Percentiles rank a stretch among this genome's conserved stretches.
phyloP scores from a whole-genome alignment of 2,113 vertebrate genomes.

The Nyctereutes procyonoides region DNA sequence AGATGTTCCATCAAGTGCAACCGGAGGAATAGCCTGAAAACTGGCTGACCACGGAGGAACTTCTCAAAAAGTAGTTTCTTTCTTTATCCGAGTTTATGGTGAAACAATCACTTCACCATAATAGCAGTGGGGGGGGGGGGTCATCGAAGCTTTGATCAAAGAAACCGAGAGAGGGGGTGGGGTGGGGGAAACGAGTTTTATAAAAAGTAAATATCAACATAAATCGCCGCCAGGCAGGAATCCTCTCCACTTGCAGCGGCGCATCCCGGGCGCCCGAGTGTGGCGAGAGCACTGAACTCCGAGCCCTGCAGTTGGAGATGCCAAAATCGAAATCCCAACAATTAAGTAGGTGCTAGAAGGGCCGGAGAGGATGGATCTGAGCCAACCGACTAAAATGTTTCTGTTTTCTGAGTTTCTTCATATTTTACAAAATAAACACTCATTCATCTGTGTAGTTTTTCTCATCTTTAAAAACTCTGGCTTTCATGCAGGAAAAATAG shows the following conservation, averaged over 20 bases:
- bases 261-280: background rate
- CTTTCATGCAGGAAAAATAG: slow-evolving; percentile 23
- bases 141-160: background rate
- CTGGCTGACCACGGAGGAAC: background rate
- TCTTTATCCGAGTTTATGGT: background rate
- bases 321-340: background rate
- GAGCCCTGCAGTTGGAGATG: background rate
- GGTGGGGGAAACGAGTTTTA: background rate
- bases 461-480: background rate
- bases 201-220: background rate
- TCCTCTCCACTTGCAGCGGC: background rate
- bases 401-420: background rate
- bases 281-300: background rate
- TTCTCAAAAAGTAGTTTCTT: slow-evolving; percentile 28
- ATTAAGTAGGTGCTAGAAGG: background rate
- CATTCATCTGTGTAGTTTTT: background rate
- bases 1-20: background rate
- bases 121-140: background rate
- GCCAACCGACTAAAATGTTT: background rate
- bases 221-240: background rate
- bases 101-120: background rate
- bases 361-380: background rate
- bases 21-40: background rate
- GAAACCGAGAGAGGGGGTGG: background rate
- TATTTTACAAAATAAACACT: slow-evolving; percentile 3